These are phyloP conservation scores for Malurus cyaneus DNA, from an alignment of 2,113 vertebrate genomes.

Conservation along the genomic window DNA sequence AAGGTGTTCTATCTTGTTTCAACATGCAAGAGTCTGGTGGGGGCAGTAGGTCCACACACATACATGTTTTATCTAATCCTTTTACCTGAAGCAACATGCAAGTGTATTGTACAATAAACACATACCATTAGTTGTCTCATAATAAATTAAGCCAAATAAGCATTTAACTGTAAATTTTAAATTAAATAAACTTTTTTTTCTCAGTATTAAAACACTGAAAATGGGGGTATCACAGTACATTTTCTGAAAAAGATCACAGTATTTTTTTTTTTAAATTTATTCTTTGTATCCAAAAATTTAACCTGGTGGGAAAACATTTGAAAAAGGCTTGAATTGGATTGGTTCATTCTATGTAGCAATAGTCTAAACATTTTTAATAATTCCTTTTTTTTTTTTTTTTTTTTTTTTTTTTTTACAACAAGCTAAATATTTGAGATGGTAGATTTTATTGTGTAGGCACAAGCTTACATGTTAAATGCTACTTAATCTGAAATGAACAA, in stretches of 20 bases:
- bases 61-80: background rate
- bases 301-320: background rate
- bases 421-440: background rate
- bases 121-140: background rate
- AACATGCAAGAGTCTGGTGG: background rate
- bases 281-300: background rate
- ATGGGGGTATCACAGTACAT: background rate
- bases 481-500: background rate
- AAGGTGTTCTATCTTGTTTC: background rate
- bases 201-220: background rate
- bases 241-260: background rate
- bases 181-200: background rate
- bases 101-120: background rate
- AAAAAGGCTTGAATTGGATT: background rate
- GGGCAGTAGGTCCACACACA: background rate
- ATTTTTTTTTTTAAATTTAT: background rate
- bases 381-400: background rate
- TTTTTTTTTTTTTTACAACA: background rate
- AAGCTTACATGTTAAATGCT: background rate
- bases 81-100: background rate
- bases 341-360: fast-evolving
- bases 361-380: background rate
- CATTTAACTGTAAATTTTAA: background rate
- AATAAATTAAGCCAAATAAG: background rate
- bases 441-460: background rate